A percentile compares a stretch with the other conserved stretches of the same genome.
These are phyloP conservation scores for Machaerirhynchus nigripectus DNA, from an alignment of 2,113 vertebrate species.

Conservation along the genomic window DNA sequence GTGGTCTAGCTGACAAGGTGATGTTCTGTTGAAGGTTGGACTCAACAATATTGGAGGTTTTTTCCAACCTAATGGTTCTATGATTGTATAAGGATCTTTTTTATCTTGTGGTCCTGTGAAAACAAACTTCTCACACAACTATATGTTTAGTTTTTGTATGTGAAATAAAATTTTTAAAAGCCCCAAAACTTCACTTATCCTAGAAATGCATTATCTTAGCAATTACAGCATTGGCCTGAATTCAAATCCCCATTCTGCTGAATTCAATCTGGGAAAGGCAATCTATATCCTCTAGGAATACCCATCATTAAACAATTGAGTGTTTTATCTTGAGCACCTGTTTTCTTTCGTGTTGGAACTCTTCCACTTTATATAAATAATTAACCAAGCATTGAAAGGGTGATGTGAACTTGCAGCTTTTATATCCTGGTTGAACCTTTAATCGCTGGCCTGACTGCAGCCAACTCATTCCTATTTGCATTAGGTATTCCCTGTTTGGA, in stretches of 20 bases:
- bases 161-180: background rate
- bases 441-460: background rate
- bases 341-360: background rate
- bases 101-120: background rate
- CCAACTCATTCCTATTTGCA: background rate
- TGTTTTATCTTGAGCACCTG: background rate
- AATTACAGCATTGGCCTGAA: background rate
- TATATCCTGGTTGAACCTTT: background rate
- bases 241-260: background rate
- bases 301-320: background rate
- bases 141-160: background rate
- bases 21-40: background rate
- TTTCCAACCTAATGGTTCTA: background rate
- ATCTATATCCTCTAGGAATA: background rate
- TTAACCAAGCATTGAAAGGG: background rate
- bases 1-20: background rate
- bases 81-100: background rate
- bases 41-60: background rate
- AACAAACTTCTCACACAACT: background rate
- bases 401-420: background rate
- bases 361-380: slow-evolving; percentile 1
- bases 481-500: background rate
- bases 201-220: background rate
- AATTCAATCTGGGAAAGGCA: background rate
- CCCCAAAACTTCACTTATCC: background rate